Percentiles rank a stretch among this genome's conserved stretches.
Evolutionary conservation across 2,888 invertebrate genomes (phyloP).

Genomic region (Eumacrocentrus americanus): DNA sequence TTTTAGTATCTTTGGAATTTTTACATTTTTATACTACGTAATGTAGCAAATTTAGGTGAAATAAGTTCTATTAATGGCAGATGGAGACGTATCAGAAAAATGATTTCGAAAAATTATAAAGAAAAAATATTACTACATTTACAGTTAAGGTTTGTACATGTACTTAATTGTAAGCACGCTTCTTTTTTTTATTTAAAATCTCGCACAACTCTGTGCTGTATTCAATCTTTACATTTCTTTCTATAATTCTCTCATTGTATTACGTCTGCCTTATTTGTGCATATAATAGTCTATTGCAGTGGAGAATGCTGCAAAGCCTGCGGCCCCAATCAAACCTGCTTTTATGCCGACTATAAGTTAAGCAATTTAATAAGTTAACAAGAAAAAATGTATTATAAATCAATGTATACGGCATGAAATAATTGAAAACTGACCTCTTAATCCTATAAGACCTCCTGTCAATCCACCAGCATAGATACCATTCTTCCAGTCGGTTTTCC

Average conservation of each 20-base stretch:
- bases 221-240: conserved; percentile 6
- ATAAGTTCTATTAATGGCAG: background rate
- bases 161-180: conserved; percentile 43
- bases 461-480: conserved; percentile 93
- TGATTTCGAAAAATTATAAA: conserved; percentile 4
- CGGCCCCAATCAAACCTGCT: conserved; percentile 92
- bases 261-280: conserved; percentile 60
- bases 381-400: background rate
- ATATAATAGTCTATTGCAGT: conserved; percentile 97
- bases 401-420: background rate
- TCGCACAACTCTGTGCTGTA: background rate
- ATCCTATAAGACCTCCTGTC: conserved; percentile 90
- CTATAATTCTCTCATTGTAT: conserved; percentile 28
- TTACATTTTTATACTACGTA: background rate
- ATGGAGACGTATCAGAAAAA: no score
- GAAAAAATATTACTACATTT: conserved; percentile 7
- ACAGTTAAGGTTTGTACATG: conserved; percentile 26
- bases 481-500: conserved; percentile 96
- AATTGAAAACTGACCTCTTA: conserved; percentile 69
- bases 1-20: background rate
- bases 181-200: conserved; percentile 32
- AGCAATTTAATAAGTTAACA: conserved; percentile 49
- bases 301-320: conserved; percentile 97
- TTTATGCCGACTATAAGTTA: conserved; percentile 80
- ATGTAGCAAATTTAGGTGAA: background rate